These are phyloP conservation scores for Sialis lutaria DNA, from an alignment of 2,888 invertebrate species.

Conservation along the genomic window DNA sequence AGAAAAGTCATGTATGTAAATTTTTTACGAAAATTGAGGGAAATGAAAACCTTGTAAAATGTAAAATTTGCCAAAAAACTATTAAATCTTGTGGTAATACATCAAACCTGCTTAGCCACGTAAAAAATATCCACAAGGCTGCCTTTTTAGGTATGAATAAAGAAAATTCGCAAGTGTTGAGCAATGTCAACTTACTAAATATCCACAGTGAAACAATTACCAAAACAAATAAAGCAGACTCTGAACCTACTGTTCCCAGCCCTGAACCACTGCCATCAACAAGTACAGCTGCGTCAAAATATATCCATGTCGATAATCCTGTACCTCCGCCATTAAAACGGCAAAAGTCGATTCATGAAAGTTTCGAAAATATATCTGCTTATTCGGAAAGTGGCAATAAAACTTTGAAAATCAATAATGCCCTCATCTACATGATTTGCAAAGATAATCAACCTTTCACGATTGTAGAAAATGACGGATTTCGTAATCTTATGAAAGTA, in stretches of 20 bases:
- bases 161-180: no score
- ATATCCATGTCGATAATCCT: background rate
- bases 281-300: background rate
- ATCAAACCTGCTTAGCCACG: background rate
- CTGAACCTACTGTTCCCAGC: conserved; percentile 1
- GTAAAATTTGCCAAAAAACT: no score
- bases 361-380: background rate
- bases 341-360: conserved; percentile 1
- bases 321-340: background rate
- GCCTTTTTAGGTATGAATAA: no score
- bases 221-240: background rate
- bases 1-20: conserved; percentile 1
- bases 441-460: conserved; percentile 13
- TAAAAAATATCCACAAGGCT: no score
- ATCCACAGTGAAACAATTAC: background rate
- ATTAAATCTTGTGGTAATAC: background rate
- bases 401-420: conserved; percentile 11
- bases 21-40: background rate
- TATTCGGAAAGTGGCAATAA: conserved; percentile 5
- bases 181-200: background rate
- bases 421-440: conserved; percentile 12
- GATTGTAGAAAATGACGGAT: conserved; percentile 17
- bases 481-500: conserved; percentile 14
- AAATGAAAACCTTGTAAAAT: conserved; percentile 1
- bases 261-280: conserved; percentile 3